Evolutionary conservation across 53 echinoderm and acorn worm species (phyloP).

Genomic region (Actinopyga echinites): DNA sequence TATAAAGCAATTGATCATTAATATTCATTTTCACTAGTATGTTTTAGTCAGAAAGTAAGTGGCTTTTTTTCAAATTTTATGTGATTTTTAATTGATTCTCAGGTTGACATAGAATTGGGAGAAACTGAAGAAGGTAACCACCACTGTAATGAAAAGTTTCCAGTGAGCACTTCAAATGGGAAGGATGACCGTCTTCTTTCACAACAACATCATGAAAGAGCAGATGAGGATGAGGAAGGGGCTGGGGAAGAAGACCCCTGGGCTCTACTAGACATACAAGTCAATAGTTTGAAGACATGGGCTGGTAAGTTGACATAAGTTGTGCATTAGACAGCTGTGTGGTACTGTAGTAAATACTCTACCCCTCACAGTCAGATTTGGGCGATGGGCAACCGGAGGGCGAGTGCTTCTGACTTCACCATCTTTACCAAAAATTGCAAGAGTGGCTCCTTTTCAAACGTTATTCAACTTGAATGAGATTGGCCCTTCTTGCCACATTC

Average conservation of each 20-base stretch:
- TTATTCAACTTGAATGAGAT: no score
- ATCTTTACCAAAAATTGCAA: no score
- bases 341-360: neutral
- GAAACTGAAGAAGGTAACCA: neutral
- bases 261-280: constrained; percentile 78
- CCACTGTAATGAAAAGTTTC: neutral
- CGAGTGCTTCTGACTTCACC: neutral
- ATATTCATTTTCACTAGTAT: no score
- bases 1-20: no score
- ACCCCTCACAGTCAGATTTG: neutral
- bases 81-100: neutral
- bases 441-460: neutral
- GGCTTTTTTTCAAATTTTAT: neutral
- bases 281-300: constrained; percentile 66
- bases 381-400: neutral
- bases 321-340: neutral
- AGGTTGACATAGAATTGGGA: constrained; percentile 7
- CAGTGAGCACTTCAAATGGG: neutral
- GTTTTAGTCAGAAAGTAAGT: no score
- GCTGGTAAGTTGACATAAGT: constrained; percentile 54
- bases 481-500: no score
- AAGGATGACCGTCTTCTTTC: constrained; percentile 49
- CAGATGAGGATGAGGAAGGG: constrained; percentile 17
- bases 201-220: constrained; percentile 40
- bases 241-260: constrained; percentile 80